A percentile compares a stretch with the other conserved stretches of the same genome.
Conservation (phyloP, 2,888 invertebrate species). For the Galerucella calmariensis region DNA sequence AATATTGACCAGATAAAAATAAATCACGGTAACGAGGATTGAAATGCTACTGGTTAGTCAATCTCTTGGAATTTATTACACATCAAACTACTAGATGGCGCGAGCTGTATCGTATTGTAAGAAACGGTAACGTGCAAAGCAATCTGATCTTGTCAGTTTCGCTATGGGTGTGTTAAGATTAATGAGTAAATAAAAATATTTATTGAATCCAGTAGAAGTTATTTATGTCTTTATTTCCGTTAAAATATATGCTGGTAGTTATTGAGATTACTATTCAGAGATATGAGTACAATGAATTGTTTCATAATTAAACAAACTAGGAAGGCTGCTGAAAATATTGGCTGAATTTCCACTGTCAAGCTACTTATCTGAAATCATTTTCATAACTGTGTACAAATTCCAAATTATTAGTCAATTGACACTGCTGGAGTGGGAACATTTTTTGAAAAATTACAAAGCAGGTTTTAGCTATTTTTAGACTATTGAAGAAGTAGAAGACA, state of each 20-base stretch:
- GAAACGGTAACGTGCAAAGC: neutral
- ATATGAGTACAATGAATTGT: neutral
- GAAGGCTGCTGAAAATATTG: neutral
- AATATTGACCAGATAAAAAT: too few relatives aligned
- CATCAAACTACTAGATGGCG: slow-evolving; percentile 8
- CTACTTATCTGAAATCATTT: too few relatives aligned
- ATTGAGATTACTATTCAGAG: neutral
- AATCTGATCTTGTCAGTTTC: slow-evolving; percentile 11
- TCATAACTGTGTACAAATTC: too few relatives aligned
- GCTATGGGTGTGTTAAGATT: slow-evolving; percentile 3
- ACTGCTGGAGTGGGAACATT: too few relatives aligned
- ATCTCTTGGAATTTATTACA: neutral
- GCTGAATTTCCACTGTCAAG: too few relatives aligned
- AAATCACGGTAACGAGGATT: too few relatives aligned
- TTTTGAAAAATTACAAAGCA: too few relatives aligned
- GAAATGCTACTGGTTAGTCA: too few relatives aligned
- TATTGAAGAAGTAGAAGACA: too few relatives aligned
- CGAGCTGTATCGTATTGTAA: neutral
- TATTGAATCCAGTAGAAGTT: neutral
- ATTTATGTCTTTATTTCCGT: slow-evolving; percentile 13
- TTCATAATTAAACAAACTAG: neutral
- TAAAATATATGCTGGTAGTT: slow-evolving; percentile 3
- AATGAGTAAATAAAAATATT: slow-evolving; percentile 14
- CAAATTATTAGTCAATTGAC: too few relatives aligned
- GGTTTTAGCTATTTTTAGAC: too few relatives aligned